phyloP scores from a whole-genome alignment of 2,888 invertebrate species.

The Junonia oenone region DNA sequence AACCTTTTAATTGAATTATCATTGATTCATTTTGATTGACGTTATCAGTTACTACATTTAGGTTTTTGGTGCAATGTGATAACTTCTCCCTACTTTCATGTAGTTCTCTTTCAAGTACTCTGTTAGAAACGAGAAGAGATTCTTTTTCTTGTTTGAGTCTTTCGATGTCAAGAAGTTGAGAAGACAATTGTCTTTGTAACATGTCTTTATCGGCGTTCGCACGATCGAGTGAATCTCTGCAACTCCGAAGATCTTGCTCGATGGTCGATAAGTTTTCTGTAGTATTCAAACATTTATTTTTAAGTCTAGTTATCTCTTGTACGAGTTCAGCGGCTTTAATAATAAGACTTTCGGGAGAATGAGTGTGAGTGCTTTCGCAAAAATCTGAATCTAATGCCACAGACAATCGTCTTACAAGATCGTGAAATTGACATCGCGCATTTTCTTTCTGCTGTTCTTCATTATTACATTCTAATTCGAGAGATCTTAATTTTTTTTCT shows the following conservation, averaged over 20 bases:
- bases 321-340: conserved; percentile 88
- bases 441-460: conserved; percentile 89
- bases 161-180: conserved; percentile 85
- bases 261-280: conserved; percentile 80
- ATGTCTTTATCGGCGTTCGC: conserved; percentile 85
- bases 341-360: conserved; percentile 85
- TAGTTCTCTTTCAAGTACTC: conserved; percentile 86
- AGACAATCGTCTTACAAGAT: conserved; percentile 85
- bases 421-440: conserved; percentile 83
- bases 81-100: conserved; percentile 84
- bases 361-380: conserved; percentile 82
- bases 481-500: conserved; percentile 84
- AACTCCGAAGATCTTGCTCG: conserved; percentile 83
- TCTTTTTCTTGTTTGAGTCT: conserved; percentile 89
- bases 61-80: conserved; percentile 81
- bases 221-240: conserved; percentile 83
- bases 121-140: conserved; percentile 84
- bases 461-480: conserved; percentile 85
- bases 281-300: conserved; percentile 80
- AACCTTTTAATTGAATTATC: conserved; percentile 84
- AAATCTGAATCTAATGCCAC: conserved; percentile 85
- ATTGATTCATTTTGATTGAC: conserved; percentile 84
- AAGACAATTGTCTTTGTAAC: conserved; percentile 85
- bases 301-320: conserved; percentile 84
- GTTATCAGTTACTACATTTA: conserved; percentile 83